Percentiles rank a stretch among this genome's conserved stretches.
Conservation (phyloP, 2,888 invertebrate species). For the Esperia sulphurella region DNA sequence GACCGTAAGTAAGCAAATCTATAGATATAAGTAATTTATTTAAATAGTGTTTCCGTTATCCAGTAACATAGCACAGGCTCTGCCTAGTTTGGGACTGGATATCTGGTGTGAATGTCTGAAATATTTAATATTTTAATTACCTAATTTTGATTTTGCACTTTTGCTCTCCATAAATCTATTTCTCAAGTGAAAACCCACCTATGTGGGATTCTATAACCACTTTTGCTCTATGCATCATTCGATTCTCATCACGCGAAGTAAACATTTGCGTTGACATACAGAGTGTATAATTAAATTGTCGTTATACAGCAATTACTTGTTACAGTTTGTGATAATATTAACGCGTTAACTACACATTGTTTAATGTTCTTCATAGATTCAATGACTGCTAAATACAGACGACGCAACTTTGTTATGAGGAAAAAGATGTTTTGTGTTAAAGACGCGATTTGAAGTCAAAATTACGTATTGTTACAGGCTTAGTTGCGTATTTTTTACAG, state of each 20-base stretch:
- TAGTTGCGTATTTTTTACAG: too few species aligned
- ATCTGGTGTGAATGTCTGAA: too few species aligned
- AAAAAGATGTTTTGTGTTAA: background rate
- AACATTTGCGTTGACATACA: conserved; percentile 40
- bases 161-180: too few species aligned
- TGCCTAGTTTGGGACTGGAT: too few species aligned
- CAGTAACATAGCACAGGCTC: too few species aligned
- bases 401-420: background rate
- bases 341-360: conserved; percentile 10
- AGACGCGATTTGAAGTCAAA: too few species aligned
- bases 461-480: too few species aligned
- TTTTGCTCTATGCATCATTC: conserved; percentile 14
- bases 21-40: too few species aligned
- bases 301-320: conserved; percentile 30
- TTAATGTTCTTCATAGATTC: conserved; percentile 12
- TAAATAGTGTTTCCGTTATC: too few species aligned
- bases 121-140: too few species aligned
- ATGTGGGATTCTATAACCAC: conserved; percentile 19
- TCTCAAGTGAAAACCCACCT: conserved; percentile 22
- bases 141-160: too few species aligned
- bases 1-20: too few species aligned
- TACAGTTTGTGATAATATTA: conserved; percentile 9
- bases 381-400: conserved; percentile 8
- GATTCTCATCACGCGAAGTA: conserved; percentile 33
- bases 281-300: conserved; percentile 37